These are phyloP conservation scores for Oriolus oriolus DNA, from an alignment of 2,113 vertebrate genomes.

Conservation along the genomic window DNA sequence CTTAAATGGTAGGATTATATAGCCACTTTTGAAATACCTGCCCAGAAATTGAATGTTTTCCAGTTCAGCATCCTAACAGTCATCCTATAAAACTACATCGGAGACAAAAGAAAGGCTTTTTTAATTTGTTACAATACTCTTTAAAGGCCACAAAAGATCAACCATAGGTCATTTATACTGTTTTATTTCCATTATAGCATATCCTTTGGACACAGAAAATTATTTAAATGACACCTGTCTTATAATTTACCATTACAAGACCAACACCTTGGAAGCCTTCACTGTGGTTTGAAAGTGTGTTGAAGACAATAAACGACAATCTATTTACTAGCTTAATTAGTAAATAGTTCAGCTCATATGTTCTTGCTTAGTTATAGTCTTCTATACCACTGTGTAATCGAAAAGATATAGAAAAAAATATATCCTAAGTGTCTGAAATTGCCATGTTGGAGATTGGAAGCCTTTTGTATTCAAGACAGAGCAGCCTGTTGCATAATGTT, in stretches of 20 bases:
- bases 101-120: neutral
- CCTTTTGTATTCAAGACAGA: neutral
- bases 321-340: conserved; percentile 55
- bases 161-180: neutral
- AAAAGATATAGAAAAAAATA: neutral
- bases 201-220: neutral
- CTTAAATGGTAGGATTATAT: neutral
- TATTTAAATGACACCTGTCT: neutral
- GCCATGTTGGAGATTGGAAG: neutral
- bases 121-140: neutral
- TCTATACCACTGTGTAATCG: conserved; percentile 22
- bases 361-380: conserved; percentile 55
- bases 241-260: neutral
- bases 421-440: conserved; percentile 20
- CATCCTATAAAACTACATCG: neutral
- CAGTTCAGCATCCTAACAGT: neutral
- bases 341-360: conserved; percentile 50
- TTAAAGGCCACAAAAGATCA: neutral
- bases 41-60: neutral
- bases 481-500: neutral
- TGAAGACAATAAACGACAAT: conserved; percentile 47
- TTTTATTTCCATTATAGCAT: neutral
- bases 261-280: conserved; percentile 29
- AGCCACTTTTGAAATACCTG: conserved; percentile 9
- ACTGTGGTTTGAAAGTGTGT: conserved; percentile 14